Evolutionary conservation across 2,113 vertebrate species (phyloP).

Genomic region (Fulica atra): DNA sequence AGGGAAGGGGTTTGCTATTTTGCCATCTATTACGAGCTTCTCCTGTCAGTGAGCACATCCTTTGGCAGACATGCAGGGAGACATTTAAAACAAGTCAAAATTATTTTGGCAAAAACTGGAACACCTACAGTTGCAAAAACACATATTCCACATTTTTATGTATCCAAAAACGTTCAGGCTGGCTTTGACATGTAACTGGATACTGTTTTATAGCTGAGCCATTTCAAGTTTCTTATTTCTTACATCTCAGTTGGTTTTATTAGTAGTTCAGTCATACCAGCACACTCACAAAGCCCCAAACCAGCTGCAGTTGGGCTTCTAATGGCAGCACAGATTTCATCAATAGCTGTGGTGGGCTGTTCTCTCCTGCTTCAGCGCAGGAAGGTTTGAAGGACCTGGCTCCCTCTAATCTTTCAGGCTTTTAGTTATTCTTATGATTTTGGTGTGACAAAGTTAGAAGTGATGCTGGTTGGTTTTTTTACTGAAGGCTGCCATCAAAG

Average conservation of each 20-base stretch:
- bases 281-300: background rate
- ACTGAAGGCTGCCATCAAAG: background rate
- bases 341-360: fast-evolving
- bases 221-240: conserved; percentile 10
- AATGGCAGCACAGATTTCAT: background rate
- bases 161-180: background rate
- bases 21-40: conserved; percentile 12
- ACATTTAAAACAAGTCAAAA: background rate
- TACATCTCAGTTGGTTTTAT: background rate
- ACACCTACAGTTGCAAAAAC: conserved; percentile 12
- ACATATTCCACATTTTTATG: background rate
- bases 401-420: background rate
- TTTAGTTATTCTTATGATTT: background rate
- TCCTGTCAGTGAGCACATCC: conserved; percentile 20
- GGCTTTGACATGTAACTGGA: conserved; percentile 14
- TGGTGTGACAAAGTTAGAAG: background rate
- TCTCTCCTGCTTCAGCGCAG: background rate
- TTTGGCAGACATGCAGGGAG: background rate
- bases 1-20: background rate
- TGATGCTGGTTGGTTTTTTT: background rate
- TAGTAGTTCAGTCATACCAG: background rate
- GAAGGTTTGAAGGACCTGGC: background rate
- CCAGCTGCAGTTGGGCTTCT: background rate
- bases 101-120: background rate
- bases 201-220: background rate